Evolutionary conservation across 2,888 invertebrate genomes (phyloP), one percentile per base, ranked within the genome.

Genomic region (Dichetophora obliterata): DNA sequence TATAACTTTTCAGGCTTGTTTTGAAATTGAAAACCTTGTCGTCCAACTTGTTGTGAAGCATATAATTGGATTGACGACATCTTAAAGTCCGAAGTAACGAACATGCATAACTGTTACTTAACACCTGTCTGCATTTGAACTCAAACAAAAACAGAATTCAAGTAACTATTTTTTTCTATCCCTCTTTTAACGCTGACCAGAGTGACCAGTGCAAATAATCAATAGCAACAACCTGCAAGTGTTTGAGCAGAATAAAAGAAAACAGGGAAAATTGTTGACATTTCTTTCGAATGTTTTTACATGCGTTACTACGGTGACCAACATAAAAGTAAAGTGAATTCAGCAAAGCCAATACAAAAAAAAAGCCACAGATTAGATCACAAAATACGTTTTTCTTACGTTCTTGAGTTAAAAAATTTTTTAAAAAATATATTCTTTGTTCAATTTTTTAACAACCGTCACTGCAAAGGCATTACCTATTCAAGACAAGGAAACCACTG

Each of bases 11-110:
- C 37, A 37, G 4, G 37, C 5, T 11, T 43, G n/a, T n/a, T 43
- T 6, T 31, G 69, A 31, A 24, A 57, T 59, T 37, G 8, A 71
- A 71, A 43, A 24, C 43, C 16, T 43, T 69, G 48, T 52, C 43
- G 48, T 66, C 1, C 43, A 43, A 43, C 43, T 43, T 43, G 24
- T 27, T 31, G 52, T 37, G 48, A 61, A 8, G 50, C 19, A 37
- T 65, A 65, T 74, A 74, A 74, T 74, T 74, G 74, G 74, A 74
- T 74, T 74, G 52, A 37, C 37, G 24, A 66, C 65, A 74, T 52
- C 37, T 34, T 66, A 74, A 37, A 37, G 57, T 34, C 43, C 16
- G n/a, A 43, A 11, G 63, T 63, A 24, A 31, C 31, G 16, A 63
- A 27, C 27, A 34, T 14, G 24, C 19, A 43, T 16, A 59, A 59